These are phyloP conservation scores for Pocillopora damicornis DNA, from an alignment of 64 coral and sea anemone genomes.

Conservation along the genomic window DNA sequence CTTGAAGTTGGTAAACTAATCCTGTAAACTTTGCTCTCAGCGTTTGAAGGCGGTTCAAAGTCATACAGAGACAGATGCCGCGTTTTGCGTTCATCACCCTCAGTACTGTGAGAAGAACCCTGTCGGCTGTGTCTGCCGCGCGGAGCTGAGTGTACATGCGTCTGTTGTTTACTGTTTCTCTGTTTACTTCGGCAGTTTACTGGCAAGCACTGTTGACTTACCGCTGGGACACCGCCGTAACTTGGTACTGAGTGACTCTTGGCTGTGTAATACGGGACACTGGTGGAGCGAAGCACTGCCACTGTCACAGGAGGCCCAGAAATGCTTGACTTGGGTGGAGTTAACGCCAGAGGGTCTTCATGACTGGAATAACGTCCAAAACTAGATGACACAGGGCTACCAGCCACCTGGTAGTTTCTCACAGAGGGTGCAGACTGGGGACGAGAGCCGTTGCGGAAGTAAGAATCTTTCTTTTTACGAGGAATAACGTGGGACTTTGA, in stretches of 20 bases:
- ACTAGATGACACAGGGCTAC: neutral
- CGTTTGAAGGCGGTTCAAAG: conserved; percentile 8
- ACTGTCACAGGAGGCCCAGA: conserved; percentile 55
- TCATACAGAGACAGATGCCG: neutral
- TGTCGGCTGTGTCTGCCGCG: conserved; percentile 36
- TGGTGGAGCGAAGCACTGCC: conserved; percentile 67
- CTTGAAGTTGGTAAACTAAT: conserved; percentile 21
- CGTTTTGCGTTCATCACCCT: conserved; percentile 24
- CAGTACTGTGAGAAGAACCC: conserved; percentile 55
- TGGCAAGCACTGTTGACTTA: conserved; percentile 77
- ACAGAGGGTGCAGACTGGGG: conserved; percentile 81
- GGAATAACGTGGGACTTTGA: conserved; percentile 41
- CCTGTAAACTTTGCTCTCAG: conserved; percentile 20
- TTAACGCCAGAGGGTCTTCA: conserved; percentile 47
- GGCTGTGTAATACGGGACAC: conserved; percentile 85
- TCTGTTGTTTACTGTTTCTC: conserved; percentile 5
- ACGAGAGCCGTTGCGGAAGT: conserved; percentile 33
- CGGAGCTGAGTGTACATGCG: neutral
- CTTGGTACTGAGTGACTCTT: conserved; percentile 70
- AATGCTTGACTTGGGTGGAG: conserved; percentile 14
- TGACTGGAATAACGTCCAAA: conserved; percentile 63
- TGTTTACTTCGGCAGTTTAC: conserved; percentile 49
- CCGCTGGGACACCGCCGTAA: conserved; percentile 29
- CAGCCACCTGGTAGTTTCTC: conserved; percentile 47
- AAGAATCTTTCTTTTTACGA: conserved; percentile 10